These are phyloP conservation scores for Gorsachius goisagi DNA, from an alignment of 2,113 vertebrate genomes.

Conservation along the genomic window DNA sequence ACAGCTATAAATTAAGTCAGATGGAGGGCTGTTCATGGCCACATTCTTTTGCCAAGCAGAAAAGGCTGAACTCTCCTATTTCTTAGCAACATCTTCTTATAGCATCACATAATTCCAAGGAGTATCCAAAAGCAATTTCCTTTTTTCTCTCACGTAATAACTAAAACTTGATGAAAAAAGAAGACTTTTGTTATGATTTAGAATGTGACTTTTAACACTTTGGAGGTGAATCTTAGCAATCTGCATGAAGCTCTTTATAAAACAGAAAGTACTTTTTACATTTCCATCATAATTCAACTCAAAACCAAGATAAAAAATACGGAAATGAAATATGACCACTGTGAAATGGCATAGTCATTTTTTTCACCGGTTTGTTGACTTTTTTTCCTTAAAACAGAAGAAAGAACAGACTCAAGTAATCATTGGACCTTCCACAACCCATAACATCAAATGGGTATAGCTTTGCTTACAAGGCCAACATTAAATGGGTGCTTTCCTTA, in stretches of 20 bases:
- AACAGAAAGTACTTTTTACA: neutral
- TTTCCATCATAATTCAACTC: neutral
- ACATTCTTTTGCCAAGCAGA: neutral
- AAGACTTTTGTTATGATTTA: conserved; percentile 47
- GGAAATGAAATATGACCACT: neutral
- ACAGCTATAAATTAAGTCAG: conserved; percentile 41
- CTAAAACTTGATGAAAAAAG: conserved; percentile 38
- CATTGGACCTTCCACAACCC: neutral
- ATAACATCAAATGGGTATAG: neutral
- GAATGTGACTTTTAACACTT: conserved; percentile 36
- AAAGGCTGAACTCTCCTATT: conserved; percentile 24
- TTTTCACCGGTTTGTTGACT: neutral
- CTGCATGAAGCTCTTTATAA: neutral
- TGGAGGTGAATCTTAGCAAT: conserved; percentile 40
- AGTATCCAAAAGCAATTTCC: conserved; percentile 58
- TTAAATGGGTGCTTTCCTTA: neutral
- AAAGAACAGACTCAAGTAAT: neutral
- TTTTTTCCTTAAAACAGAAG: neutral
- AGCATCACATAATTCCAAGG: conserved; percentile 39
- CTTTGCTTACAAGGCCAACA: neutral
- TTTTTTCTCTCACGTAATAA: neutral
- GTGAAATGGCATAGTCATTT: neutral
- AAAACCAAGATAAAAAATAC: neutral
- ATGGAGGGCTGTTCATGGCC: neutral
- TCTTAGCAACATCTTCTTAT: neutral